Evolutionary conservation across 2,888 invertebrate genomes (phyloP), one percentile per base, ranked within the genome.

Genomic region (Polymixis lichenea): DNA sequence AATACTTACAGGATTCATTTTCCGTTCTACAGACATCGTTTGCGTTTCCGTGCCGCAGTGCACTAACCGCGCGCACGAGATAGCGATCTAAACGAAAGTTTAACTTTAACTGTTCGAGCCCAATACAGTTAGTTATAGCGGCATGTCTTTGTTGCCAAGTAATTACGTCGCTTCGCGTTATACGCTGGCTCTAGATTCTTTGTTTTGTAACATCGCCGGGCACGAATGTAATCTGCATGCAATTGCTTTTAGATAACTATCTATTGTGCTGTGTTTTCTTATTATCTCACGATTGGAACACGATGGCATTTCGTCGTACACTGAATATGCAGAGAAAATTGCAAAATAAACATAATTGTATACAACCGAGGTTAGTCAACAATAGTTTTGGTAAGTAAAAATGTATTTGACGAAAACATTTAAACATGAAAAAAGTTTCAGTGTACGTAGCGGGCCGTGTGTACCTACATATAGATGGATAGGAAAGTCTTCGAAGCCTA

Each of bases 41-140:
- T 22, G 28, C 19, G 71, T 55, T 83, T 72, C 72, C 80, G 86
- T 84, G 84, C 80, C 77, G 80, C 82, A 67, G 76, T 73, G 87
- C 87, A 86, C 71, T 78, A 76, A 72, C 66, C 62, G 78, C 77
- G 72, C 73, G 76, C 76, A 69, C 67, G 73, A 87, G 81, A 87
- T 86, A 80, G 77, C 68, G 69, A 87, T 86, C 87, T 86, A 79
- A 86, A 86, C 75, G 83, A 87, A 87, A 87, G 83, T 87, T 86
- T 56, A 87, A 81, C 77, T 87, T 78, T 66, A 79, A 77, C 78
- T 61, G 75, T 70, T 74, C 58, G 66, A 75, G 75, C 75, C 83
- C 79, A 80, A 79, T 78, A 79, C 72, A 61, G 72, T 78, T 77
- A 79, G 83, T 78, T 75, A 86, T 76, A 78, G 82, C 75, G 64